A percentile compares a stretch with the other conserved stretches of the same genome.
Evolutionary conservation across 2,797 vertebrate genomes (phyloP).

Genomic region (Mus spretus): DNA sequence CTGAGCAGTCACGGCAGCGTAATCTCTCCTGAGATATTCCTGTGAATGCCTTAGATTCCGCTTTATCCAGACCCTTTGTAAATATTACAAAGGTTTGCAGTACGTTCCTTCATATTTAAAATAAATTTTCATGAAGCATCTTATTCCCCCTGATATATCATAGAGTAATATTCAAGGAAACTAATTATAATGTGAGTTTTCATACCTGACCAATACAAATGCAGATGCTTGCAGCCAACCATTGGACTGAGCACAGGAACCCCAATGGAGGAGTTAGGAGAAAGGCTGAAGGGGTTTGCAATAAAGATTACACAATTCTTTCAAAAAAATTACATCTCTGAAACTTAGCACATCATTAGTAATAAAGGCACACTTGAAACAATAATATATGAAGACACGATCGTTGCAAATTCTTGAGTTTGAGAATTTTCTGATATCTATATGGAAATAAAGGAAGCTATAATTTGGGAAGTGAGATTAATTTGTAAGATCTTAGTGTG

Average conservation of each 20-base stretch:
- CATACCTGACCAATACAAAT: neutral
- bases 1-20: neutral
- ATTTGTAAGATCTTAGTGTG: neutral
- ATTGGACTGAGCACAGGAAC: no score
- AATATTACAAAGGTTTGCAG: neutral
- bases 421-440: neutral
- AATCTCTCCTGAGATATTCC: neutral
- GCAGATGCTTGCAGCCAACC: no score
- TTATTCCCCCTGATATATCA: neutral
- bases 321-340: constrained; percentile 4
- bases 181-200: neutral
- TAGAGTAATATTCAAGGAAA: neutral
- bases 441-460: neutral
- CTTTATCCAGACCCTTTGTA: neutral
- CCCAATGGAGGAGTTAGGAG: no score
- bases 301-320: neutral
- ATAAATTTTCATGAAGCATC: neutral
- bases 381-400: neutral
- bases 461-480: constrained; percentile 14
- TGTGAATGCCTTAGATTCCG: neutral
- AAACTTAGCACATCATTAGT: neutral
- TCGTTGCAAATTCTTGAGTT: neutral
- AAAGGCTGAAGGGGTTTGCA: neutral
- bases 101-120: neutral
- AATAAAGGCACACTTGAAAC: constrained; percentile 1